Conservation (phyloP, 2,797 vertebrate species). For the Glossophaga mutica region DNA sequence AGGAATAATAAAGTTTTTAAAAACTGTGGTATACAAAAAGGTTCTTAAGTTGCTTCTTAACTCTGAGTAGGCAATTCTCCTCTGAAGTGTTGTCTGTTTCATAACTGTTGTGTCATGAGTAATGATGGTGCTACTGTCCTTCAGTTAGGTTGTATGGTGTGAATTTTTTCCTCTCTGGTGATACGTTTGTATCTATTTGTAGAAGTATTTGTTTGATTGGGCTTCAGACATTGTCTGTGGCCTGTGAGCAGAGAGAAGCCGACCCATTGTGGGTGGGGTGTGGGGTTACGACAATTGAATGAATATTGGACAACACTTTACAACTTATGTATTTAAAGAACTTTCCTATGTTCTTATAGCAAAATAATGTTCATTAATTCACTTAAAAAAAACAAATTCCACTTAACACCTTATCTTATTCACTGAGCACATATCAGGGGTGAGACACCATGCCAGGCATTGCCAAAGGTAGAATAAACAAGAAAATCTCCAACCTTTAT, state of each 20-base stretch:
- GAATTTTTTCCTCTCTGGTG: not conserved
- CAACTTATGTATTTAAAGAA: not conserved
- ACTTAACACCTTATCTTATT: not conserved
- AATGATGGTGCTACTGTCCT: not conserved
- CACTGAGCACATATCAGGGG: not conserved
- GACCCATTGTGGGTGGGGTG: fast-evolving
- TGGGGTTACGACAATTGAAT: not conserved
- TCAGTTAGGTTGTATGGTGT: not conserved
- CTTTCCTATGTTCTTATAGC: not conserved
- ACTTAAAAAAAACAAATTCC: not conserved
- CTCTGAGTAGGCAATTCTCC: not conserved
- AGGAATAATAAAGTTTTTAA: not conserved
- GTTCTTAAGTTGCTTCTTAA: not conserved
- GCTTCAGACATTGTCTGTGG: not conserved
- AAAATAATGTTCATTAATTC: not conserved
- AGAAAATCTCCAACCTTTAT: not conserved
- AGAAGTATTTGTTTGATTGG: not conserved
- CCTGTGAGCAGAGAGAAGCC: not conserved
- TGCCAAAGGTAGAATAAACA: not conserved
- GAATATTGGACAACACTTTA: not conserved
- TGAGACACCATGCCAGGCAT: not conserved
- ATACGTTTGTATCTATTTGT: not conserved
- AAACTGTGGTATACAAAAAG: not conserved
- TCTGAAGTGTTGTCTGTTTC: not conserved
- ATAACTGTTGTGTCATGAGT: not conserved